phyloP scores from a whole-genome alignment of 1,140 invertebrate species.

The Drosophila guanche region DNA sequence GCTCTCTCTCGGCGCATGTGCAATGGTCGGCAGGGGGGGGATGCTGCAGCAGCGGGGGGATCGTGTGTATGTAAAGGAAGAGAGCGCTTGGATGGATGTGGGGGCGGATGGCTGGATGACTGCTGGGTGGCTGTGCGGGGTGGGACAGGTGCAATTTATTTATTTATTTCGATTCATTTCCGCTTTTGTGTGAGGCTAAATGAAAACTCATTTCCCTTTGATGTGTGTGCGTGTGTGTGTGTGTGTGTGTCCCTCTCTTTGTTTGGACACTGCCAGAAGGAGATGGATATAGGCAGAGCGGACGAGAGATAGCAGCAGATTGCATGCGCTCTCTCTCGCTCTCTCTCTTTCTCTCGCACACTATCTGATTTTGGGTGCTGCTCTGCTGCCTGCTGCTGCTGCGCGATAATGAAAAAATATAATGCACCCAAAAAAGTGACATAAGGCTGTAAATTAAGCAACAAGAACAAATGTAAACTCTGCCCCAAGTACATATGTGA shows the following conservation, averaged over 20 bases:
- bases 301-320: conserved; percentile 11
- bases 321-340: neutral
- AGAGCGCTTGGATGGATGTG: neutral
- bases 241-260: conserved; percentile 10
- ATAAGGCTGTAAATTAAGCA: conserved; percentile 82
- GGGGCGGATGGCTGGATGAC: neutral
- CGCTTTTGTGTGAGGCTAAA: conserved; percentile 76
- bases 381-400: conserved; percentile 22
- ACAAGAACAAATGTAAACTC: conserved; percentile 66
- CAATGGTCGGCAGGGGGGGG: conserved; percentile 15
- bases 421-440: conserved; percentile 78
- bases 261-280: conserved; percentile 31
- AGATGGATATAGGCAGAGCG: conserved; percentile 33
- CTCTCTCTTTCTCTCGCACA: neutral
- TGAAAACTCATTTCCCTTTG: conserved; percentile 83
- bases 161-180: conserved; percentile 83
- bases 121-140: conserved; percentile 5
- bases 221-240: conserved; percentile 52
- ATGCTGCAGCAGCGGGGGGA: conserved; percentile 45
- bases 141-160: conserved; percentile 75
- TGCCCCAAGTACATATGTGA: conserved; percentile 22
- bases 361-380: conserved; percentile 33
- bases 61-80: conserved; percentile 7
- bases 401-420: conserved; percentile 81
- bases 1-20: conserved; percentile 34